These are phyloP conservation scores for Pteria penguin DNA, from an alignment of 2,888 invertebrate genomes.

Conservation along the genomic window DNA sequence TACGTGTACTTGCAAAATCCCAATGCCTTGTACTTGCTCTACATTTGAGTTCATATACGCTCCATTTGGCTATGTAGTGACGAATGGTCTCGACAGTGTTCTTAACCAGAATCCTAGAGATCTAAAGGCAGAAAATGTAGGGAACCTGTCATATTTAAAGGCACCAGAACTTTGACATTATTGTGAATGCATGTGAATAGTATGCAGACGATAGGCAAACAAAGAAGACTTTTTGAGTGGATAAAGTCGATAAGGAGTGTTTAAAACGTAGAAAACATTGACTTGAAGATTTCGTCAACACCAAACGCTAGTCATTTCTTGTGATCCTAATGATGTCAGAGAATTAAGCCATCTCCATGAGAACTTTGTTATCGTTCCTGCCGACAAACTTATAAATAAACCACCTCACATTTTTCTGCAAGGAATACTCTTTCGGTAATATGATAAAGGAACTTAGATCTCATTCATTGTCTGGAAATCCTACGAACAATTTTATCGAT, in stretches of 20 bases:
- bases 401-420: background rate
- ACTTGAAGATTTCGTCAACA: background rate
- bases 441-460: background rate
- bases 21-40: background rate
- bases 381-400: too few relatives aligned
- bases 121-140: background rate
- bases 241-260: too few relatives aligned
- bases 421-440: background rate
- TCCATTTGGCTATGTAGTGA: background rate
- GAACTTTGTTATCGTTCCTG: background rate
- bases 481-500: background rate
- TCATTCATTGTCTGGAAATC: too few relatives aligned
- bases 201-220: too few relatives aligned
- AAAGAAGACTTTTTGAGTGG: too few relatives aligned
- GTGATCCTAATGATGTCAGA: background rate
- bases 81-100: background rate
- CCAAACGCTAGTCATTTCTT: background rate
- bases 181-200: background rate
- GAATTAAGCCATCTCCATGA: background rate
- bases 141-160: background rate
- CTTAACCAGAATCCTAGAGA: background rate
- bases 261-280: background rate
- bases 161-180: background rate
- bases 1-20: too few relatives aligned
- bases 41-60: background rate